Base-by-base conservation (phyloP, 2,797 vertebrate species). In the Typhlichthys subterraneus region DNA sequence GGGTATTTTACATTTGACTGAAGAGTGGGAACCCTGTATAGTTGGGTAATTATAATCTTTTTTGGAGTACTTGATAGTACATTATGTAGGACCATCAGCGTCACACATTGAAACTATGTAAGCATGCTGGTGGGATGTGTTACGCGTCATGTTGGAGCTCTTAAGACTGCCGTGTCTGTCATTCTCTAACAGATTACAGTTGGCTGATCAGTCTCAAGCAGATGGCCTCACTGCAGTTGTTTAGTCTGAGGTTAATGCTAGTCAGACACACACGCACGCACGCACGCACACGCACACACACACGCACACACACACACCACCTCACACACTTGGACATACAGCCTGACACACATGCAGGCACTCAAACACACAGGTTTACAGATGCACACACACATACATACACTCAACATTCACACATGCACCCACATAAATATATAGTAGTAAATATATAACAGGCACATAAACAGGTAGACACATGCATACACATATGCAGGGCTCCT, bases 171-270 rank as follows among this genome's bases (percentile, higher is more conserved):
- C 54, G 31, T 3, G 15, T 72, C 33, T 38, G 33, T 38, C 33
- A 38, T 38, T 38, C 33, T 38, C 33, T 76, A 84, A 80, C 81
- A 84, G 75, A 88, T 87, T 78, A 79, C 69, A 53, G 61, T 52
- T 62, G 54, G 73, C 73, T 63, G 57, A 65, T 61, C 69, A 61
- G 79, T 77, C 81, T 88, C 81, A 75, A 85, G 78, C 87, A 88
- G 83, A 85, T 87, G 88, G 82, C 60, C 80, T 75, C 84, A 63
- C 78, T 65, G 73, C 84, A 80, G 69, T 86, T 91, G 90, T 91
- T 91, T 91, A 91, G 88, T 90, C 88, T 90, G 82, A 75, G 71
- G 76, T 85, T 80, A 86, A 89, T 84, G 84, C 86, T 83, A 84
- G 79, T 87, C 81, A 85, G 59, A 79, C 80, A 73, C 74, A 61